Base-by-base conservation (phyloP, 2,113 vertebrate species). In the Meriones unguiculatus region DNA sequence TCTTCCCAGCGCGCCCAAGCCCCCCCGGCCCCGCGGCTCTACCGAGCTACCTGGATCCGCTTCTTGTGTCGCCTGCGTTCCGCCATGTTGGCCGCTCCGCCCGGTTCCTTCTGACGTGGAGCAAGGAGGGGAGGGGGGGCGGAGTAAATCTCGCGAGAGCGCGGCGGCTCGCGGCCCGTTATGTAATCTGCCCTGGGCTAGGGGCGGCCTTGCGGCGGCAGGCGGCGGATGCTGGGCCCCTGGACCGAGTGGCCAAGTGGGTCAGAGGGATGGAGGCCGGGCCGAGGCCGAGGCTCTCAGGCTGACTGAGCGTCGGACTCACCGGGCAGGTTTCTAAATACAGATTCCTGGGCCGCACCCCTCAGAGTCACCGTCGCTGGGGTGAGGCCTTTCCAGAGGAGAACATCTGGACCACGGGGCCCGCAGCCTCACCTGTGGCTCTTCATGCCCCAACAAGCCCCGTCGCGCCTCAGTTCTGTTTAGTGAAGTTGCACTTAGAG, bases 11-110 rank as follows among this genome's bases (percentile, higher is more conserved):
- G 67, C 89, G 41, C 87, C 13, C 64, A 38, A 20, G 59, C 28
- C 86, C 70, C 65, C 92, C 80, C 65, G 13, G 10, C 18, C 80
- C 93, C 38, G 0, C 12, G n/a, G 10, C n/a, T 50, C 12, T 64
- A 57, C 91, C 75, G 28, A 28, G 94, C 97, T 99, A 99, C 99
- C 99, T 99, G 99, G 96, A 99, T 98, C 98, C 99, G 99, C 98
- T 99, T 99, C 99, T 99, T 99, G 97, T 99, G 99, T 98, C 99
- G 99, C 99, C 99, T 99, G 98, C 99, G 99, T 97, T 99, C 99
- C 99, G 99, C 99, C 99, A 99, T 99, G 99, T 99, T 99, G 98
- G 99, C 99, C 98, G 97, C 97, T 97, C 95, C 96, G 93, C 98
- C 97, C 95, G 96, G 62, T 93, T 98, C 98, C 95, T 93, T 97